Conservation (phyloP, 1,140 invertebrate species). For the Euura lappo region DNA sequence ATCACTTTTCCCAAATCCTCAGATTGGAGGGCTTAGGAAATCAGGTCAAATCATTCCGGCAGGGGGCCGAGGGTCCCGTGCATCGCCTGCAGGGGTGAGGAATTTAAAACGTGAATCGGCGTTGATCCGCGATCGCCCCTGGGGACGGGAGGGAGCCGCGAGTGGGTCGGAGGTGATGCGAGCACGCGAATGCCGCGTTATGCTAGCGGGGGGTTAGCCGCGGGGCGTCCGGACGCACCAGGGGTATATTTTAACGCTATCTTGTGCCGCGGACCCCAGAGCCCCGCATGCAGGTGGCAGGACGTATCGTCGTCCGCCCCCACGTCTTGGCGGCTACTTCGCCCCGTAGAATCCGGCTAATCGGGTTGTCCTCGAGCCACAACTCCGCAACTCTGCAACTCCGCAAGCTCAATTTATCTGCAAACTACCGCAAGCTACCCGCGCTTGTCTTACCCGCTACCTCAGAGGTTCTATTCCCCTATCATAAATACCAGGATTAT, state of each 20-base stretch:
- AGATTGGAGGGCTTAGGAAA: too few relatives aligned
- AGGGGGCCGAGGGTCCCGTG: not conserved
- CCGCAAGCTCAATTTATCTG: too few relatives aligned
- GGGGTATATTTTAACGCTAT: conserved; percentile 3
- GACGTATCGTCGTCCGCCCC: too few relatives aligned
- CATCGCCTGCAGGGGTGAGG: not conserved
- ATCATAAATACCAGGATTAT: too few relatives aligned
- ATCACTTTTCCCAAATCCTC: too few relatives aligned
- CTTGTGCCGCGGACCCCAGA: not conserved
- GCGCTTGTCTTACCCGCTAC: too few relatives aligned
- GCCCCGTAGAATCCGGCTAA: too few relatives aligned
- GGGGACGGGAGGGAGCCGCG: not conserved
- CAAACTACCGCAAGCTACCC: too few relatives aligned
- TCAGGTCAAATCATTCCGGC: not conserved
- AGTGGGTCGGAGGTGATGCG: not conserved
- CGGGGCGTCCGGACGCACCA: not conserved
- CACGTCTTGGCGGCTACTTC: too few relatives aligned
- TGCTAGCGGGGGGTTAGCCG: not conserved
- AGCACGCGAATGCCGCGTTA: not conserved
- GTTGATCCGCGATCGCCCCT: not conserved
- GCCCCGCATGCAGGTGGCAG: conserved; percentile 1
- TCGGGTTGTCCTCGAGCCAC: too few relatives aligned
- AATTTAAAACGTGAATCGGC: not conserved
- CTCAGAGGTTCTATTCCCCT: too few relatives aligned
- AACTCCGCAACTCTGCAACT: too few relatives aligned